Base-by-base conservation (phyloP, 2,113 vertebrate species). In the Suncus etruscus region DNA sequence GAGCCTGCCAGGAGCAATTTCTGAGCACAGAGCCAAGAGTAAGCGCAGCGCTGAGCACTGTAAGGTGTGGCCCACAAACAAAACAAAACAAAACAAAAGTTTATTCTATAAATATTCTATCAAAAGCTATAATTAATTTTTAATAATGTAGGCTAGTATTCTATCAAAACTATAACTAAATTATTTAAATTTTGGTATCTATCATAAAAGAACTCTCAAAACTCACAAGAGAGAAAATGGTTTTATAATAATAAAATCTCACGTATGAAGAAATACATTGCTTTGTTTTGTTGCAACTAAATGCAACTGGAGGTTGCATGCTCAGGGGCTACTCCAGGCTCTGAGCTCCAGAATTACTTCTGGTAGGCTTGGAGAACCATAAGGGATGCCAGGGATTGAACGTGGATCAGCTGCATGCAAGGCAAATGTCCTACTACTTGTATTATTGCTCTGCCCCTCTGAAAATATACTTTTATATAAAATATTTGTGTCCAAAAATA, bases 161-260 rank as follows among this genome's bases (percentile, higher is more conserved):
- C 54, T 74, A 32, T 82, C 3, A 72, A 92, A 92, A 29, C 80
- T 39, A 47, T 82, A 84, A 85, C 11, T 84, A 94, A 80, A 70
- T 83, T 58, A 81, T 86, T 95, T 86, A 89, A 94, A 90, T 81
- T 58, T 82, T 78, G 20, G 12, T 31, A 29, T 32, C 61, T 82
- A 12, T 47, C 63, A 83, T 80, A 68, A 83, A 11, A 90, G 8
- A 88, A 90, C 86, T 79, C 31, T 24, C 48, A 45, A 91, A 79
- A 93, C 8, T 92, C 8, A 20, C 22, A 86, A 54, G 83, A n/a
- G 68, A 80, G 70, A 79, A 93, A 25, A 70, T 25, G 1, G 31
- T 50, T 79, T 90, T 25, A 69, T 82, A 61, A 80, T 68, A 77
- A 7, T 25, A 50, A 80, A 77, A 72, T 65, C 25, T 84, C 68